Base-by-base conservation (phyloP, 2,797 vertebrate genomes). In the Eremophila alpestris region DNA sequence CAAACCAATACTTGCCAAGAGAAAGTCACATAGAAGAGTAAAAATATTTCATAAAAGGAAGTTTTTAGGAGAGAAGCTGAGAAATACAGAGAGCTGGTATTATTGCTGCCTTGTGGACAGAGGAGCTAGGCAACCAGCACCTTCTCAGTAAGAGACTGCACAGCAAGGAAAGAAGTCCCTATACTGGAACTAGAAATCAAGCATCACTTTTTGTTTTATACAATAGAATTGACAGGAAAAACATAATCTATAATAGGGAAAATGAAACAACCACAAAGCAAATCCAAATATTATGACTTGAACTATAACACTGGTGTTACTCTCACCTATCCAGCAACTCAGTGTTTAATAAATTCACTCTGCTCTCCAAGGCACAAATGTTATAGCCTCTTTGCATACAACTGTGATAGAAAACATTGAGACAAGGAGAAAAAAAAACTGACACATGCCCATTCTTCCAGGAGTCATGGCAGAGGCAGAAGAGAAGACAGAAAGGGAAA, bases 31-130 rank as follows among this genome's bases (percentile, higher is more conserved):
- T 55, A 79, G 29, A 83, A 93, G 26, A 32, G 52, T 89, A 32
- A 62, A 94, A 94, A 88, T 86, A 94, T 77, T 96, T 96, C 95
- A 96, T 92, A 82, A 96, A 96, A 96, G 67, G 77, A 96, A 95
- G 78, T 62, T 89, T 94, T 96, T 48, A 88, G 56, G 69, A 87
- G 67, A 85, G 48, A 96, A 97, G 95, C 89, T 94, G 48, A 55
- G 32, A 64, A 80, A 76, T 13, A 43, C 36, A 38, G 34, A 83
- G 45, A 76, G 54, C 30, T 82, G 36, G 21, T 27, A 46, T 40
- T 60, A 15, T 56, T 75, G 46, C 75, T 45, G 7, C 93, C 81
- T 79, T 90, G 65, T 6, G 7, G 68, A 74, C 30, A 51, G 63
- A 30, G 26, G 9, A 51, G 52, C 46, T 69, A 87, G 48, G 46